These are phyloP conservation scores for Pygocentrus nattereri DNA, from an alignment of 2,797 vertebrate genomes.

Conservation along the genomic window DNA sequence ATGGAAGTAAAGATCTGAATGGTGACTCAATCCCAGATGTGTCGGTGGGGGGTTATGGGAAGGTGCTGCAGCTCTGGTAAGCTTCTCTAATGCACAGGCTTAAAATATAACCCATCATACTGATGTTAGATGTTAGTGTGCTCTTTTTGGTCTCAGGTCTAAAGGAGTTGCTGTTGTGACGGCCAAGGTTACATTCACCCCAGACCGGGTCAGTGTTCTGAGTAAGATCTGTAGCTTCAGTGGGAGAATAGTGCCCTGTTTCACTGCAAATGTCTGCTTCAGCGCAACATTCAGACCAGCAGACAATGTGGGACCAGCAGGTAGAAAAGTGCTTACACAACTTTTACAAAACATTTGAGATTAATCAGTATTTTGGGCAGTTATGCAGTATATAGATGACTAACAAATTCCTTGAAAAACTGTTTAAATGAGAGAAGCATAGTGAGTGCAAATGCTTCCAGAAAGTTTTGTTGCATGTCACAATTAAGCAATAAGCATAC, in stretches of 20 bases:
- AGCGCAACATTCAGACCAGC: slow-evolving; percentile 79
- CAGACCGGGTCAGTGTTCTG: slow-evolving; percentile 82
- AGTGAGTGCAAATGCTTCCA: too few species aligned
- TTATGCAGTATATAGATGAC: too few species aligned
- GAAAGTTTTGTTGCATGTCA: too few species aligned
- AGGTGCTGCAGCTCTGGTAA: slow-evolving; percentile 87
- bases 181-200: slow-evolving; percentile 77
- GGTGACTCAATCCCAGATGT: slow-evolving; percentile 83
- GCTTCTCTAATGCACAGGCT: slow-evolving; percentile 15
- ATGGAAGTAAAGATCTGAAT: slow-evolving; percentile 83
- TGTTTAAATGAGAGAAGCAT: too few species aligned
- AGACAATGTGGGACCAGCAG: slow-evolving; percentile 71
- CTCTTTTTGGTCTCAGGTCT: slow-evolving; percentile 83
- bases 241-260: slow-evolving; percentile 66
- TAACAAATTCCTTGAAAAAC: too few species aligned
- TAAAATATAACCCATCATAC: too few species aligned
- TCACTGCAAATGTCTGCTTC: slow-evolving; percentile 78
- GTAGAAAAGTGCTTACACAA: too few species aligned
- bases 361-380: too few species aligned
- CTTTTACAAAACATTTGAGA: too few species aligned
- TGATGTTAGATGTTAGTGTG: too few species aligned
- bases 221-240: slow-evolving; percentile 78
- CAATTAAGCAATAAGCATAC: too few species aligned
- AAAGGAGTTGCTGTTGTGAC: slow-evolving; percentile 81
- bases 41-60: slow-evolving; percentile 83